phyloP scores from a whole-genome alignment of 2,113 vertebrate species.

The Aphyosemion australe region DNA sequence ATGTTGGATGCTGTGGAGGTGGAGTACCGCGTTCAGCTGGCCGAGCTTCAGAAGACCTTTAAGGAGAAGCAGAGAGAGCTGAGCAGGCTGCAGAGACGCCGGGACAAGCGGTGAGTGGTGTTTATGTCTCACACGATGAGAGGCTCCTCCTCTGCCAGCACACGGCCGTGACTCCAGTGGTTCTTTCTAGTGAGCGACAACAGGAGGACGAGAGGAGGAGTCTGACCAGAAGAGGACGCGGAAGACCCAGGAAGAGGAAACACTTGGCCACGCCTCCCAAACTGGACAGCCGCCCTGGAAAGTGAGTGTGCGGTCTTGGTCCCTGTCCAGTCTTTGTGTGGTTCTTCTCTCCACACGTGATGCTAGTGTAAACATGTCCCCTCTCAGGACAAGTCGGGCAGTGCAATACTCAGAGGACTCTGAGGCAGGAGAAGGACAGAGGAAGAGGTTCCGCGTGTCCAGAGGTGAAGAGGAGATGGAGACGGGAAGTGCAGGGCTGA shows the following conservation, averaged over 20 bases:
- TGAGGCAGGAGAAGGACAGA: constrained; percentile 86
- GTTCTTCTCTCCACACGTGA: background rate
- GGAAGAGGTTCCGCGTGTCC: constrained; percentile 85
- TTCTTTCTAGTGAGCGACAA: constrained; percentile 66
- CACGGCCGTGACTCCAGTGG: background rate
- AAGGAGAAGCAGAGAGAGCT: constrained; percentile 96
- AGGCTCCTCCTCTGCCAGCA: constrained; percentile 24
- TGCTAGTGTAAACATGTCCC: background rate
- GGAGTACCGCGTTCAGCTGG: constrained; percentile 90
- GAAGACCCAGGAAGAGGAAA: constrained; percentile 95
- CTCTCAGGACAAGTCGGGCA: constrained; percentile 84
- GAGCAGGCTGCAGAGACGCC: constrained; percentile 89
- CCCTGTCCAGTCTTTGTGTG: background rate
- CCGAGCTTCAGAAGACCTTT: constrained; percentile 92
- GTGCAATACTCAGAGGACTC: constrained; percentile 90
- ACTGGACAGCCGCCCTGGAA: constrained; percentile 88
- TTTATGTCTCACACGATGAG: background rate
- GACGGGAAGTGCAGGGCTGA: constrained; percentile 53
- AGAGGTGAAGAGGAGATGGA: constrained; percentile 84
- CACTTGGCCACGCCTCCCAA: constrained; percentile 87
- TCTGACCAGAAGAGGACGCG: constrained; percentile 90
- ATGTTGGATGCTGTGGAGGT: constrained; percentile 90
- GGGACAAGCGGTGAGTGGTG: constrained; percentile 88
- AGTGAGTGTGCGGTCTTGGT: constrained; percentile 78
- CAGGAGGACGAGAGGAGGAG: constrained; percentile 92